Percentiles rank a stretch among this genome's conserved stretches.
Evolutionary conservation across 2,888 invertebrate genomes (phyloP).

Genomic region (Tetramorium bicarinatum): DNA sequence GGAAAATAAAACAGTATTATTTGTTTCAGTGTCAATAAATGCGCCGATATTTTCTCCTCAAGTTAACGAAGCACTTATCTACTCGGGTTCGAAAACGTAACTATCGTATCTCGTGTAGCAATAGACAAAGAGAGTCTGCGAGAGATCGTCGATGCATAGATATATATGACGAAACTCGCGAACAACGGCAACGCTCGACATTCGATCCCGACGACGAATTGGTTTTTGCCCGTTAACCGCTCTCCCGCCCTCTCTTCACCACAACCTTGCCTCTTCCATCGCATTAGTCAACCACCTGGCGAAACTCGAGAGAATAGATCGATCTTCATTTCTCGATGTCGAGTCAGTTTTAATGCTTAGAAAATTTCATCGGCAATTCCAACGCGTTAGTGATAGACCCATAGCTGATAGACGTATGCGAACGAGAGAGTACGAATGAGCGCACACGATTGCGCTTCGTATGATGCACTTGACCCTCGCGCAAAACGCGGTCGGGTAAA

Average conservation of each 20-base stretch:
- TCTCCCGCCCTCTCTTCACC: conserved; percentile 6
- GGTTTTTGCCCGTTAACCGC: conserved; percentile 75
- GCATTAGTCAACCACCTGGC: conserved; percentile 72
- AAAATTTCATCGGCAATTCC: conserved; percentile 47
- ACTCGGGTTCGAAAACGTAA: neutral
- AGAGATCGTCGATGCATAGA: conserved; percentile 40
- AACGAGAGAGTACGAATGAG: neutral
- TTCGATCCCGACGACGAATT: conserved; percentile 76
- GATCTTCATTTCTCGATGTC: conserved; percentile 70
- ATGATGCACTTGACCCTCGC: conserved; percentile 72
- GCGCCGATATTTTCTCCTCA: neutral
- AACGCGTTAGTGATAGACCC: neutral
- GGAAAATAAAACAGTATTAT: neutral
- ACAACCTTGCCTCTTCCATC: conserved; percentile 41
- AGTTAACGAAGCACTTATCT: neutral
- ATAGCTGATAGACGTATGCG: conserved; percentile 18
- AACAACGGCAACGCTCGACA: conserved; percentile 69
- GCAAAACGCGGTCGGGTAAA: conserved; percentile 62
- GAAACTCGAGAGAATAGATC: conserved; percentile 73
- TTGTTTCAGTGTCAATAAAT: neutral
- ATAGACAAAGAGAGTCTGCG: conserved; percentile 2
- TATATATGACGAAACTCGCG: conserved; percentile 70
- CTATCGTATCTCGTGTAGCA: conserved; percentile 13
- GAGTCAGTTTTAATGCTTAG: conserved; percentile 62
- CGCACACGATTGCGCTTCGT: conserved; percentile 40